A percentile compares a stretch with the other conserved stretches of the same genome.
Conservation (phyloP, 2,797 vertebrate genomes). For the Microctenopoma lineatum region DNA sequence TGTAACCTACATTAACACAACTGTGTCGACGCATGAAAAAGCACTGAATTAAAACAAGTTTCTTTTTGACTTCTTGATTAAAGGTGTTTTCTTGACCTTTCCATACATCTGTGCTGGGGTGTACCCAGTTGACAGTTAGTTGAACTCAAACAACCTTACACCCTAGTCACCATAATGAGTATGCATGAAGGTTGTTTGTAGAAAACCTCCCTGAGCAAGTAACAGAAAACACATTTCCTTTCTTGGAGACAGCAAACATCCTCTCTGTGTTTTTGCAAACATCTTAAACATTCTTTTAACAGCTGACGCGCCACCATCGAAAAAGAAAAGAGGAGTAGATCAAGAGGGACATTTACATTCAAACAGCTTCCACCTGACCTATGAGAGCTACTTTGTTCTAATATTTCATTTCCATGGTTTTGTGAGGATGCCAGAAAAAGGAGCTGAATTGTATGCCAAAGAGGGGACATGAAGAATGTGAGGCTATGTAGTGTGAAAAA, state of each 20-base stretch:
- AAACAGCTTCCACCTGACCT: background rate
- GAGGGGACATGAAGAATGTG: background rate
- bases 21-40: background rate
- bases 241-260: conserved; percentile 50
- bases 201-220: conserved; percentile 50
- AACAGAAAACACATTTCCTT: conserved; percentile 61
- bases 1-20: background rate
- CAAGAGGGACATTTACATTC: conserved; percentile 20
- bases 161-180: conserved; percentile 21
- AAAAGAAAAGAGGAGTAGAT: conserved; percentile 27
- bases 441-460: background rate
- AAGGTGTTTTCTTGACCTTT: background rate
- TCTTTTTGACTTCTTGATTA: background rate
- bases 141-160: conserved; percentile 60
- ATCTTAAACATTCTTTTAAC: conserved; percentile 27
- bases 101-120: background rate
- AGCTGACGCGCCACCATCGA: background rate
- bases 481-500: background rate
- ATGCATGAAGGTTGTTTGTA: conserved; percentile 39
- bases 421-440: background rate
- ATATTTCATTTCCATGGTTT: conserved; percentile 17
- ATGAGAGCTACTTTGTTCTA: conserved; percentile 17
- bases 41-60: background rate
- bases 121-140: conserved; percentile 32
- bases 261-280: conserved; percentile 30